Evolutionary conservation across 2,888 invertebrate species (phyloP).

Genomic region (Ochropleura leucogaster): DNA sequence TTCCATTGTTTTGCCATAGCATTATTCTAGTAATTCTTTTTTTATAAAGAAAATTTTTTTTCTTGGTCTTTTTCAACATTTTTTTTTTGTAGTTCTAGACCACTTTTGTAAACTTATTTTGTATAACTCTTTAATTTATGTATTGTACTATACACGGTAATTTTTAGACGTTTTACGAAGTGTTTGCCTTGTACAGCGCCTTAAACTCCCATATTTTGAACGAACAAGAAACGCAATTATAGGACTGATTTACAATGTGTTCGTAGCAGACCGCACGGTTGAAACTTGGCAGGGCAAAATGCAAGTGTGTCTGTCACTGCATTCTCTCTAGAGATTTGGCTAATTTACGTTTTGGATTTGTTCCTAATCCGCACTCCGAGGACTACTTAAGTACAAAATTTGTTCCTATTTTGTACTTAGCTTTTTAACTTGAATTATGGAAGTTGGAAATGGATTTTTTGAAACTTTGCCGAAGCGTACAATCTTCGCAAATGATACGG

Average conservation of each 20-base stretch:
- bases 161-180: too few species aligned
- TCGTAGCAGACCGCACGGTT: constrained; percentile 43
- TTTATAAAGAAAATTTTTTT: too few species aligned
- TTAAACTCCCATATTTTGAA: constrained; percentile 30
- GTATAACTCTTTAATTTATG: too few species aligned
- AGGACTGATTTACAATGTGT: constrained; percentile 51
- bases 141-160: too few species aligned
- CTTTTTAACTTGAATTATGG: constrained; percentile 30
- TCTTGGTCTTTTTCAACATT: too few species aligned
- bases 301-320: constrained; percentile 66
- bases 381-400: too few species aligned
- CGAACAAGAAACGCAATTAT: constrained; percentile 60
- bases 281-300: constrained; percentile 69
- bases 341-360: constrained; percentile 75
- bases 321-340: constrained; percentile 64
- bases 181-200: too few species aligned
- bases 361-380: constrained; percentile 64
- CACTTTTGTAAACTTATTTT: too few species aligned
- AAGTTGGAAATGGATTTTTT: constrained; percentile 42
- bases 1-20: neutral
- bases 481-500: constrained; percentile 43
- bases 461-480: constrained; percentile 20
- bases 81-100: too few species aligned
- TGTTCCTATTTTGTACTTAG: constrained; percentile 25
- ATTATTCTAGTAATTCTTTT: neutral